Base-by-base conservation (phyloP, 1,140 invertebrate species). In the Helicorthomorpha holstii region DNA sequence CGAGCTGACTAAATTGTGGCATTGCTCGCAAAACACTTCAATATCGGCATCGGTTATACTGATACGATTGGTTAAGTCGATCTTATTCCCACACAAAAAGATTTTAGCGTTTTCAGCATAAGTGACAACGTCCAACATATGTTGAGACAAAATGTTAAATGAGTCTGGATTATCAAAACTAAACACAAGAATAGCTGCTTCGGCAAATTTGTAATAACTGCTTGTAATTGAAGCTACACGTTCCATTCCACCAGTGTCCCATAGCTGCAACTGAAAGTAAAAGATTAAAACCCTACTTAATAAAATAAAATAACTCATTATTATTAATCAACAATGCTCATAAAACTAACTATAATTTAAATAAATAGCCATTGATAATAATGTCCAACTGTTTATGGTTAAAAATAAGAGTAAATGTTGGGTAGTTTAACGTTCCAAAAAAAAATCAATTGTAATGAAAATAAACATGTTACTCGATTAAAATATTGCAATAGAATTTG, bases 231-330 rank as follows among this genome's bases (percentile, higher is more conserved):
- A 87, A 25, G 87, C 87, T 34, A 92, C 85, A 64, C 88, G 74
- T 69, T 93, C 88, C 85, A 92, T 89, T 53, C 87, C 88, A 59
- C 87, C 87, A 43, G 88, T 93, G 61, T 93, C 88, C 87, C 87
- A 93, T 59, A 92, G 67, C 72, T 90, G 85, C 42, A 92, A 69
- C 86, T 92, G 59, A 47, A 70, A 72, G 50, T 27, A 3, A 19
- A 21, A 50, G n/a, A n/a, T n/a, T n/a, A 7, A 54, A 14, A 42
- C 38, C 21, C 14, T 41, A 12, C 44, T 19, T 22, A 3, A 45
- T 10, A 16, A 44, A 29, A 53, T 2, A 10, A 10, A 51, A 49
- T 10, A 23, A 27, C 1, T 53, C 12, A 25, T 2, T 24, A 54
- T 34, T 43, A n/a, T 41, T 2, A 27, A 38, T 42, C 19, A 53